Evolutionary conservation across 92 coral and sea anemone genomes (phyloP), one percentile per base, ranked within the genome.

Genomic region (Plumapathes pennacea): DNA sequence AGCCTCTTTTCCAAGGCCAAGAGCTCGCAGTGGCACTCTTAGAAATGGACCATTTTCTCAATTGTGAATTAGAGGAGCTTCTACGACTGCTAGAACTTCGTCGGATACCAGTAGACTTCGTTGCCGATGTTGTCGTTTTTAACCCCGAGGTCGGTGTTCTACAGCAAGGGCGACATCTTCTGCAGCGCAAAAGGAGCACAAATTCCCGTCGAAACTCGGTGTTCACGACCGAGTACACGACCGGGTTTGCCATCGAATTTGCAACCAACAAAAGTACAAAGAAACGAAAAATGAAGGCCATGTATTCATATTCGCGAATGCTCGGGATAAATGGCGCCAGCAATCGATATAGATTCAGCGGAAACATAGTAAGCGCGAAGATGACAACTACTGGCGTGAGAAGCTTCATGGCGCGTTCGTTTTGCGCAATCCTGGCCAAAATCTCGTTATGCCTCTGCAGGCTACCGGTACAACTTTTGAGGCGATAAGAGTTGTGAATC

Each of bases 121-220:
- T n/a, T n/a, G n/a, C n/a, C n/a, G n/a, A n/a, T n/a, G n/a, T n/a
- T n/a, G n/a, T n/a, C n/a, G n/a, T n/a, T n/a, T n/a, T 39, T 11
- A 66, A 47, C 6, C 73, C 62, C 23, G 74, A 78, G 6, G 77
- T 69, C 8, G 77, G 54, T 18, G 74, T 61, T 25, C 70, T 34
- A 29, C 78, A 68, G 19, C 87, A 80, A 6, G 33, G 45, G 2
- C 10, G 21, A 21, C 69, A 72, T 0, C 49, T 57, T 24, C 47
- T 47, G 4, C 95, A 74, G 20, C 78, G 67, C 25, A 86, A 48
- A 0, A 69, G 46, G 7, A 57, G 79, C 13, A 52, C 36, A 30
- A 90, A 83, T 38, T 90, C 97, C 23, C 90, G 81, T 7, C 97
- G 81, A 67, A 90, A 90, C 32, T 90, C 97, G 36, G 94, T 61